phyloP scores from a whole-genome alignment of 2,888 invertebrate genomes.

The Drosophila colorata region DNA sequence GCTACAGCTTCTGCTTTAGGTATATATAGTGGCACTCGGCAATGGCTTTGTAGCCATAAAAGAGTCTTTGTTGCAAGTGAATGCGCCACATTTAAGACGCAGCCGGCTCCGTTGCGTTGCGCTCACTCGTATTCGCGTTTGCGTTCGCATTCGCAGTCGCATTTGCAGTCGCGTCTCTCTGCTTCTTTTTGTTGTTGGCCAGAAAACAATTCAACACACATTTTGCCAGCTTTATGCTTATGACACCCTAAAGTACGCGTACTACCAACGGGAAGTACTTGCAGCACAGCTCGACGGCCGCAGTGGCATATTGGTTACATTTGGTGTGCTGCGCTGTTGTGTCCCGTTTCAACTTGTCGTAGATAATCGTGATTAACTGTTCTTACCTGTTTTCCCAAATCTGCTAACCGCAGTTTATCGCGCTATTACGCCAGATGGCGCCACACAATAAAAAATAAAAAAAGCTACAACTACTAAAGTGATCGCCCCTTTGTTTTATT shows the following conservation, averaged over 20 bases:
- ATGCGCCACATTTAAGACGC: conserved; percentile 69
- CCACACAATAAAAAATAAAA: conserved; percentile 6
- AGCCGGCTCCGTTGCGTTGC: conserved; percentile 24
- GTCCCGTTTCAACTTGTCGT: conserved; percentile 34
- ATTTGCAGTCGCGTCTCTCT: neutral
- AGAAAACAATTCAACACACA: conserved; percentile 63
- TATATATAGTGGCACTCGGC: conserved; percentile 36
- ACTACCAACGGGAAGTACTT: conserved; percentile 13
- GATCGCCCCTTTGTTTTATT: neutral
- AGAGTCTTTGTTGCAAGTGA: conserved; percentile 73
- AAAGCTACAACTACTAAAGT: neutral
- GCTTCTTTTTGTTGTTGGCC: conserved; percentile 50
- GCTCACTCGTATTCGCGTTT: neutral
- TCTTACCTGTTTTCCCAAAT: conserved; percentile 21
- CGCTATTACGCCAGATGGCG: conserved; percentile 51
- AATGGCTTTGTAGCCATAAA: conserved; percentile 58
- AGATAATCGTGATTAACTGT: conserved; percentile 56
- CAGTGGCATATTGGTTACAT: conserved; percentile 51
- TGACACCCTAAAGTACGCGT: conserved; percentile 29
- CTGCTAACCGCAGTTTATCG: conserved; percentile 36
- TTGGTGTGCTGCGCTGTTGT: conserved; percentile 16
- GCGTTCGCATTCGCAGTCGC: no score
- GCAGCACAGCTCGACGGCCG: conserved; percentile 14
- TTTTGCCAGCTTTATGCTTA: conserved; percentile 47
- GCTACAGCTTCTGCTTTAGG: conserved; percentile 30